A percentile compares a stretch with the other conserved stretches of the same genome.
phyloP scores from a whole-genome alignment of 1,140 invertebrate species.

The Drosophila takahashii region DNA sequence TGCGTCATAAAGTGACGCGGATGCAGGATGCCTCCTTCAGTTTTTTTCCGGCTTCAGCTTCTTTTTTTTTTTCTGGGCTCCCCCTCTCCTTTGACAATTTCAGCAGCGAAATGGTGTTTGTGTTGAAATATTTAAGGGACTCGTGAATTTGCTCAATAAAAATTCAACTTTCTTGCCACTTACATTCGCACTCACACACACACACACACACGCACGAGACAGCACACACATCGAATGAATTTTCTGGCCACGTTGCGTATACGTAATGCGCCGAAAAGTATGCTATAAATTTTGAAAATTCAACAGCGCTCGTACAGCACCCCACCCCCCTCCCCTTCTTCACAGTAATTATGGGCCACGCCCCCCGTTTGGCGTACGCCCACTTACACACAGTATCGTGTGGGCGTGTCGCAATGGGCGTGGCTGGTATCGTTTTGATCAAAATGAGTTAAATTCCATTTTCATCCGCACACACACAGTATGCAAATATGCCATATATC shows the following conservation, averaged over 20 bases:
- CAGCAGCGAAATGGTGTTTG: background rate
- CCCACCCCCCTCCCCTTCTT: background rate
- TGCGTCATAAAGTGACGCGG: conserved; percentile 25
- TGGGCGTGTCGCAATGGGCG: conserved; percentile 19
- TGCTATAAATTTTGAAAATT: conserved; percentile 60
- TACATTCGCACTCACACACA: conserved; percentile 1
- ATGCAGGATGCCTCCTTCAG: conserved; percentile 1
- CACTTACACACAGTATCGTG: background rate
- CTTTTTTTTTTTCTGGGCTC: background rate
- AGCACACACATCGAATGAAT: background rate
- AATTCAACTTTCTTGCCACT: conserved; percentile 47
- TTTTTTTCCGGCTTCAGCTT: no score
- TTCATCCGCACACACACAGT: conserved; percentile 11
- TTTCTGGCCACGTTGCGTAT: conserved; percentile 32
- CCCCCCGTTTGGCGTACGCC: conserved; percentile 15
- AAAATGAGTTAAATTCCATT: conserved; percentile 53
- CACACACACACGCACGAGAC: background rate
- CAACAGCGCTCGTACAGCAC: background rate
- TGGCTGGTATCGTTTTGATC: conserved; percentile 41
- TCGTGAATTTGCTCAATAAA: conserved; percentile 63
- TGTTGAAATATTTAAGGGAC: conserved; percentile 63
- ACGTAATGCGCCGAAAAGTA: conserved; percentile 57
- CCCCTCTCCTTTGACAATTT: conserved; percentile 26
- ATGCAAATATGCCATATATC: conserved; percentile 34
- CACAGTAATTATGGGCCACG: conserved; percentile 33